A percentile compares a stretch with the other conserved stretches of the same genome.
These are phyloP conservation scores for Hanleya hanleyi DNA, from an alignment of 2,888 invertebrate genomes.

Conservation along the genomic window DNA sequence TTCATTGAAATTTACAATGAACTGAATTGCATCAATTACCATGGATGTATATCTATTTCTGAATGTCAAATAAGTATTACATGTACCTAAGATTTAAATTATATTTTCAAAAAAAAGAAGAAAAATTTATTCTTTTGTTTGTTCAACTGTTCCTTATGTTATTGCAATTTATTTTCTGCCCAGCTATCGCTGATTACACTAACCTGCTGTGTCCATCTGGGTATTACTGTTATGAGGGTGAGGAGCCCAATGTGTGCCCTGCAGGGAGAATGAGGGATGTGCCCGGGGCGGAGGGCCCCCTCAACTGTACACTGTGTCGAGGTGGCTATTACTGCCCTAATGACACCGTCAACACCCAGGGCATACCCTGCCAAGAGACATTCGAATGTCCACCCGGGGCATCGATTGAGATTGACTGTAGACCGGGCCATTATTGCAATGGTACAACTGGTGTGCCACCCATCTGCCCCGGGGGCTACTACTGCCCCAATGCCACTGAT, in stretches of 20 bases:
- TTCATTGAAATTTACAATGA: too few relatives aligned
- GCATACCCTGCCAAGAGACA: constrained; percentile 62
- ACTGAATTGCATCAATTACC: too few relatives aligned
- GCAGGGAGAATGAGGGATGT: constrained; percentile 65
- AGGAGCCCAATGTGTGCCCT: constrained; percentile 65
- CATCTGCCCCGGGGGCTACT: constrained; percentile 66
- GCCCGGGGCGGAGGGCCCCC: constrained; percentile 52
- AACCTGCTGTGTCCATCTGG: constrained; percentile 66
- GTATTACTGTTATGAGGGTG: constrained; percentile 62
- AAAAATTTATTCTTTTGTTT: too few relatives aligned
- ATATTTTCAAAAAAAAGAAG: too few relatives aligned
- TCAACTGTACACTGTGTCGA: constrained; percentile 61
- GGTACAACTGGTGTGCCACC: constrained; percentile 61
- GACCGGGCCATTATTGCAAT: constrained; percentile 62
- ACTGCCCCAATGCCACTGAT: constrained; percentile 64
- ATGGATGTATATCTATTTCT: too few relatives aligned
- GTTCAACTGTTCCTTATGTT: too few relatives aligned
- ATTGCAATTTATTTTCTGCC: constrained; percentile 19
- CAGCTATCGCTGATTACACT: constrained; percentile 63
- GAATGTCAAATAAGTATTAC: too few relatives aligned
- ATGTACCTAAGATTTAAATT: too few relatives aligned
- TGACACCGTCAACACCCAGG: constrained; percentile 61
- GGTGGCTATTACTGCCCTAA: constrained; percentile 65
- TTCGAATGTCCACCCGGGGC: constrained; percentile 66
- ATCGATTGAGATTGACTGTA: constrained; percentile 58